Base-by-base conservation (phyloP, 2,113 vertebrate genomes). In the Galbula dea region DNA sequence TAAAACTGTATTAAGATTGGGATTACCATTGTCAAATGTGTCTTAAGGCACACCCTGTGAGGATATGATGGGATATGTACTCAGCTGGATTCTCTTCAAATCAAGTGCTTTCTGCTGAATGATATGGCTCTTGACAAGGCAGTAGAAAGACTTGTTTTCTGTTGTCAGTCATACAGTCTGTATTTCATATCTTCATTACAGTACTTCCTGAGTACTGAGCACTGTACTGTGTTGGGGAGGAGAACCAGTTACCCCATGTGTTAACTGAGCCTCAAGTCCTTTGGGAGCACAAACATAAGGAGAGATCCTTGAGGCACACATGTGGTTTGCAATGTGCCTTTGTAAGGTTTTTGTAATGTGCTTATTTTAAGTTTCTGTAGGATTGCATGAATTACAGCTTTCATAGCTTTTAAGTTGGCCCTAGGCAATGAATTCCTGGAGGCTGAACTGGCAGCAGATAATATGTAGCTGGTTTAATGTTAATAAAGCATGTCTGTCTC, bases 301-400 rank as follows among this genome's bases (percentile, higher is more conserved):
- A 54, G 66, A 74, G 11, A 9, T 74, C 27, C 9, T 0, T 30
- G 29, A 65, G 22, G 39, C 16, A 22, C 23, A 21, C 0, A 0
- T 37, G 9, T 59, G 22, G 22, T 30, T 83, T 77, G 16, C 57
- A 37, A 3, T 0, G 0, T 57, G 20, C 13, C 73, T 65, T 46
- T 54, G 7, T 73, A 58, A 43, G 19, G 22, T 15, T 41, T 82
- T 57, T 54, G 22, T 26, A 55, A 39, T 15, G 2, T 3, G 8
- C 37, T 49, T 59, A 8, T 66, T 66, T n/a, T 11, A 66, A 45
- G 9, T 12, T 41, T 82, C 51, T 54, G 12, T 73, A 52, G 21
- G 3, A 7, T 7, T 32, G 29, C 57, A 5, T 49, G 36, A 66
- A 39, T 68, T 83, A 12, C 20, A 65, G 32, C 10, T 90, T 68